A percentile compares a stretch with the other conserved stretches of the same genome.
Conservation (phyloP, 2,888 invertebrate species). For the Adelognathus sp. region DNA sequence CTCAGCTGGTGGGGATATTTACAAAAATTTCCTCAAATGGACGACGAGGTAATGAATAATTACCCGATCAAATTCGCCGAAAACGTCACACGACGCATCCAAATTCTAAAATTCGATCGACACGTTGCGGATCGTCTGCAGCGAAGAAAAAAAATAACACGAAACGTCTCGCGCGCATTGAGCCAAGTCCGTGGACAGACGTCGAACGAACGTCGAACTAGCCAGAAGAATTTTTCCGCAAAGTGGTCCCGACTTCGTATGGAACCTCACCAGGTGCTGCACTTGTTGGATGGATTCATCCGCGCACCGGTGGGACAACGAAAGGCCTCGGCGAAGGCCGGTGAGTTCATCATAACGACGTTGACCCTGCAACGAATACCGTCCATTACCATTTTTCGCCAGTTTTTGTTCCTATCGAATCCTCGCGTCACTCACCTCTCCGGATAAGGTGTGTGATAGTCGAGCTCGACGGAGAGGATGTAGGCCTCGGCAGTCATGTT, state of each 20-base stretch:
- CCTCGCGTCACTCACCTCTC: conserved; percentile 79
- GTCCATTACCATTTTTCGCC: background rate
- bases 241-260: conserved; percentile 53
- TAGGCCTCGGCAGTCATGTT: conserved; percentile 82
- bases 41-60: background rate
- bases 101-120: conserved; percentile 36
- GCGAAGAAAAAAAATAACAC: conserved; percentile 41
- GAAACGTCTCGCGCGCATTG: conserved; percentile 49
- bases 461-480: conserved; percentile 82
- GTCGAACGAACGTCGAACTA: conserved; percentile 56
- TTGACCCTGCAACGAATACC: conserved; percentile 78
- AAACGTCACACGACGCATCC: conserved; percentile 20
- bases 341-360: conserved; percentile 83
- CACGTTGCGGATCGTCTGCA: conserved; percentile 33
- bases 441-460: conserved; percentile 82
- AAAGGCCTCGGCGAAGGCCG: conserved; percentile 81
- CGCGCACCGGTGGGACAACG: conserved; percentile 80
- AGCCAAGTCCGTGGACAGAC: conserved; percentile 60
- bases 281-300: conserved; percentile 82
- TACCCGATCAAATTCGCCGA: conserved; percentile 45
- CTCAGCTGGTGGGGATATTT: too few relatives aligned
- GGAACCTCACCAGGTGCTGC: conserved; percentile 80
- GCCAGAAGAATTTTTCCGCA: conserved; percentile 45
- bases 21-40: too few relatives aligned
- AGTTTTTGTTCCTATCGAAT: background rate